These are phyloP conservation scores for Brienomyrus brachyistius DNA, from an alignment of 2,113 vertebrate species.

Conservation along the genomic window DNA sequence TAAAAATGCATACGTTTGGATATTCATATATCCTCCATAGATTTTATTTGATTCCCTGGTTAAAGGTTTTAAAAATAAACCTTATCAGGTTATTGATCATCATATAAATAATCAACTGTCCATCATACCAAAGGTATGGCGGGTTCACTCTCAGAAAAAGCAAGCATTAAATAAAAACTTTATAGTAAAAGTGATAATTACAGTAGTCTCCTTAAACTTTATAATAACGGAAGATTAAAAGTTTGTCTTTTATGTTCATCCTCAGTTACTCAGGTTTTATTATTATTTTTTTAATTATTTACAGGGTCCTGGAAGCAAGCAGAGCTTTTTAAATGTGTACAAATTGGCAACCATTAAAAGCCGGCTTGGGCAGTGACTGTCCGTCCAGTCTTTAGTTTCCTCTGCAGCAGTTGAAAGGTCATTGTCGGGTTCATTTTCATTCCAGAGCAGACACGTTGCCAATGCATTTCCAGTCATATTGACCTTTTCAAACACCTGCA, in stretches of 20 bases:
- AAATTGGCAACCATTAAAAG: background rate
- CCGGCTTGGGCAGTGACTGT: background rate
- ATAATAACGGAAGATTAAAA: background rate
- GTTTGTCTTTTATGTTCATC: background rate
- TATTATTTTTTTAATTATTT: background rate
- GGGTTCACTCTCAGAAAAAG: background rate
- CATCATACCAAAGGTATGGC: background rate
- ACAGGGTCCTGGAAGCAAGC: background rate
- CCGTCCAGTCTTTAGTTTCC: background rate
- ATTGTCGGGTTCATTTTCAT: slow-evolving; percentile 11
- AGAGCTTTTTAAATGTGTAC: background rate
- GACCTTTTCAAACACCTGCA: slow-evolving; percentile 23
- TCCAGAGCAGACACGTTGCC: background rate
- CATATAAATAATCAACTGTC: slow-evolving; percentile 13
- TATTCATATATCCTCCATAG: slow-evolving; percentile 11
- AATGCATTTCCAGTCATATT: slow-evolving; percentile 4
- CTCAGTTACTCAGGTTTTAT: background rate
- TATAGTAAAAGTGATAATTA: background rate
- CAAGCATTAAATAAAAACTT: background rate
- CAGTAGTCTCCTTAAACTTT: too few relatives aligned
- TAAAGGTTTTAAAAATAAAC: slow-evolving; percentile 11
- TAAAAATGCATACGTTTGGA: slow-evolving; percentile 14
- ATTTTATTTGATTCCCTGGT: slow-evolving; percentile 4
- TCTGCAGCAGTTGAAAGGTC: background rate
- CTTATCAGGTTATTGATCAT: slow-evolving; percentile 1